A percentile compares a stretch with the other conserved stretches of the same genome.
Evolutionary conservation across 2,888 invertebrate species (phyloP).

Genomic region (Tolmerus cingulatus): DNA sequence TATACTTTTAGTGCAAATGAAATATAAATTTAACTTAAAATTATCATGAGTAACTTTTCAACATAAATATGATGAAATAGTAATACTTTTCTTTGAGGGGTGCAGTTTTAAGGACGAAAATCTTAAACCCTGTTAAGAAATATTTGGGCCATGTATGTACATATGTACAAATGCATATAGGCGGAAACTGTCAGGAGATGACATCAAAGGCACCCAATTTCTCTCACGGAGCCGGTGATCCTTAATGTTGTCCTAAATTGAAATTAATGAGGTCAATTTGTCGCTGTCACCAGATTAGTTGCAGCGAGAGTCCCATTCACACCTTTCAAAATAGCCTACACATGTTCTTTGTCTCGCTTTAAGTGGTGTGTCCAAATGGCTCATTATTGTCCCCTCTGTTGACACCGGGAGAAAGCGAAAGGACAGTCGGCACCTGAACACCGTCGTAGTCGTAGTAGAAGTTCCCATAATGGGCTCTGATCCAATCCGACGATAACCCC

Average conservation of each 20-base stretch:
- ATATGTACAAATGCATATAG: neutral
- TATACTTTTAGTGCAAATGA: too few relatives aligned
- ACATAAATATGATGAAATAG: neutral
- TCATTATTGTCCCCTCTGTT: neutral
- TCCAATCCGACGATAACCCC: neutral
- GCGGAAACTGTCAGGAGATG: neutral
- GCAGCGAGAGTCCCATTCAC: neutral
- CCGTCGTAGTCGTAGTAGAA: neutral
- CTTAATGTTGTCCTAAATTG: conserved; percentile 16
- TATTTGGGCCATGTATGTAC: neutral
- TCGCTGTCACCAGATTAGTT: conserved; percentile 19
- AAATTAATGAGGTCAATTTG: conserved; percentile 35
- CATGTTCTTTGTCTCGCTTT: conserved; percentile 21
- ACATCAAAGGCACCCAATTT: neutral
- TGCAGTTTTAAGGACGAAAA: neutral
- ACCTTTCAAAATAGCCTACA: conserved; percentile 6
- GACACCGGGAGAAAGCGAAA: conserved; percentile 2
- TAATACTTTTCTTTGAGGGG: neutral
- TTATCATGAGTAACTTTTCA: too few relatives aligned
- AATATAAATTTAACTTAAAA: too few relatives aligned
- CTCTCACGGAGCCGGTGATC: neutral
- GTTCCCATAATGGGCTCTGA: conserved; percentile 12
- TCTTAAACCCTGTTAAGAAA: neutral
- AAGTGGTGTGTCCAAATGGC: conserved; percentile 16
- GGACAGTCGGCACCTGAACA: conserved; percentile 29